These are phyloP conservation scores for Salvelinus alpinus DNA, from an alignment of 2,113 vertebrate species.

Conservation along the genomic window DNA sequence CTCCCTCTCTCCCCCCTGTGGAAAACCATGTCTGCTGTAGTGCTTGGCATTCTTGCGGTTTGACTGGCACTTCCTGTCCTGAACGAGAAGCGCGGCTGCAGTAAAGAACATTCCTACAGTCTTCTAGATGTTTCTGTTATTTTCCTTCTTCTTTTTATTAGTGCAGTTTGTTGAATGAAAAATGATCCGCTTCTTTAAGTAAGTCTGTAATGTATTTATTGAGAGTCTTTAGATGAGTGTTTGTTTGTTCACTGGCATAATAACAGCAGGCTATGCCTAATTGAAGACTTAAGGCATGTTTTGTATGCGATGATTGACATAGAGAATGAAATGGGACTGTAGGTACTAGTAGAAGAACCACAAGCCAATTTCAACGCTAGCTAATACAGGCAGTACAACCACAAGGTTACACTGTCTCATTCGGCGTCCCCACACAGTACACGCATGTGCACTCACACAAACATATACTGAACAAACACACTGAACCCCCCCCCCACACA, in stretches of 20 bases:
- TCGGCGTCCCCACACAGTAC: neutral
- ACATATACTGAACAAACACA: too few species aligned
- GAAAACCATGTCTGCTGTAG: constrained; percentile 53
- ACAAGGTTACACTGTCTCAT: neutral
- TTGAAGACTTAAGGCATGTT: neutral
- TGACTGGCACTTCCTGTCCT: constrained; percentile 51
- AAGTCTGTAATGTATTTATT: neutral
- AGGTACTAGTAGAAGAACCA: neutral
- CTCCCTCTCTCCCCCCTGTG: constrained; percentile 4
- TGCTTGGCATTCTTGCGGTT: constrained; percentile 54
- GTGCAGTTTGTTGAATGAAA: constrained; percentile 19
- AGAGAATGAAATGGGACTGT: neutral
- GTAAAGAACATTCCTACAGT: constrained; percentile 41
- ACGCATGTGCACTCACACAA: neutral
- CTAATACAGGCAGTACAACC: neutral
- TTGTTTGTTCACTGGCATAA: neutral
- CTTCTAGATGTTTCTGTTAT: constrained; percentile 22
- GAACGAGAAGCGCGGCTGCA: constrained; percentile 37
- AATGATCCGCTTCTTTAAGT: neutral
- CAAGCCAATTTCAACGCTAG: neutral
- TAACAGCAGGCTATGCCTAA: neutral
- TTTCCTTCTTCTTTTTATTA: constrained; percentile 19
- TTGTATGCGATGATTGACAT: neutral
- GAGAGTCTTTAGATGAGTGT: neutral
- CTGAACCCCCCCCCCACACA: too few species aligned